Percentiles rank a stretch among this genome's conserved stretches.
Evolutionary conservation across 2,888 invertebrate genomes (phyloP).

Genomic region (Thelaira solivaga): DNA sequence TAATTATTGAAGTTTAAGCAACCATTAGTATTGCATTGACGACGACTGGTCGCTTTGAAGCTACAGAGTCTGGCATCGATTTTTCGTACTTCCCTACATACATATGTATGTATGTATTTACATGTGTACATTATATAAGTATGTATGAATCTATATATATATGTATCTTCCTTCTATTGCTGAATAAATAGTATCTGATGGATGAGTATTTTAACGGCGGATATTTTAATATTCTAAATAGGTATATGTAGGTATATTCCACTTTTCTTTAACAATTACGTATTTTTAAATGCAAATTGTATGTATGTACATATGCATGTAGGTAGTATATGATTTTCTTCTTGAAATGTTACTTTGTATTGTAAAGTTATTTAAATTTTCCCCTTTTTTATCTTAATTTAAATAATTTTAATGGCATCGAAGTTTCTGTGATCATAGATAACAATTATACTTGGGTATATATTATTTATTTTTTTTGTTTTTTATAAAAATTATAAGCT

Average conservation of each 20-base stretch:
- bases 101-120: not conserved
- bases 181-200: constrained; percentile 52
- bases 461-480: constrained; percentile 35
- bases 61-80: constrained; percentile 67
- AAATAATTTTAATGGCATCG: not conserved
- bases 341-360: constrained; percentile 12
- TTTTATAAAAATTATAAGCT: constrained; percentile 54
- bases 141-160: not conserved
- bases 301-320: not conserved
- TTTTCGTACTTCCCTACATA: constrained; percentile 61
- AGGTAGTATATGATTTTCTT: not conserved
- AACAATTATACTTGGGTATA: not conserved
- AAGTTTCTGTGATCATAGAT: not conserved
- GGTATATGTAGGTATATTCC: not conserved
- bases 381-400: not conserved
- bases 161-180: constrained; percentile 19
- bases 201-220: constrained; percentile 48
- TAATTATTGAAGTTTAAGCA: constrained; percentile 18
- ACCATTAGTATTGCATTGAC: constrained; percentile 31
- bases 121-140: not conserved
- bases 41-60: constrained; percentile 57
- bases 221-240: constrained; percentile 37
- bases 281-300: not conserved
- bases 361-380: not conserved
- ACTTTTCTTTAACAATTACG: constrained; percentile 1